Base-by-base conservation (phyloP, 2,797 vertebrate species). In the Pagetopsis macropterus region DNA sequence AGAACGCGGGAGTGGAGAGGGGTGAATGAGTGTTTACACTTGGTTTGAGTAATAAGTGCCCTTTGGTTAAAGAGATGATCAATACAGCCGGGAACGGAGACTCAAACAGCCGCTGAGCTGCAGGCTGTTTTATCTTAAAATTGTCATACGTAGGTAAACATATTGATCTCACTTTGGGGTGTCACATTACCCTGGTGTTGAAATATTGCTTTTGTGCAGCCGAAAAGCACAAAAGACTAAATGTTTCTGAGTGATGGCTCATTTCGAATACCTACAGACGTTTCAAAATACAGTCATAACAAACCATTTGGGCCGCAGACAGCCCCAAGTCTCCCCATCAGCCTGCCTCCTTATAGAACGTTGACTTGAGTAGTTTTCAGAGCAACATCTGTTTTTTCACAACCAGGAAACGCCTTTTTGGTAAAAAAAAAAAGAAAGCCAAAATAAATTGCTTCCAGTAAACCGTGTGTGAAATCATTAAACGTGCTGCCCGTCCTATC, bases 41-140 rank as follows among this genome's bases (percentile, higher is more conserved):
- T 5, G 21, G 58, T 64, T 50, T 15, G 52, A 62, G 73, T 54
- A 69, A 76, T 64, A 62, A 48, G 48, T 10, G 62, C 56, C 65
- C 67, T 79, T 79, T 67, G 76, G 71, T 78, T 17, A 55, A 46
- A 81, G 48, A 56, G 45, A 51, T 21, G 43, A 81, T 88, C 82
- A 64, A 89, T 86, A 82, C 72, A 70, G 16, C 50, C 3, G 15
- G 45, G 43, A 55, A 54, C 45, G 56, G 51, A 70, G 76, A 69
- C 72, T 86, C 49, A 65, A 70, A 23, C 72, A 61, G 63, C 56
- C 69, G 76, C 21, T 72, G 79, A 83, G 71, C 63, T 4, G 62
- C 64, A 51, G 40, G 58, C 3, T 33, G 76, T 21, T 83, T 88
- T 75, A 84, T 83, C 74, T 76, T n/a, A 52, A 83, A 82, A 72